Conservation (phyloP, 2,797 vertebrate species). For the Protonibea diacanthus region DNA sequence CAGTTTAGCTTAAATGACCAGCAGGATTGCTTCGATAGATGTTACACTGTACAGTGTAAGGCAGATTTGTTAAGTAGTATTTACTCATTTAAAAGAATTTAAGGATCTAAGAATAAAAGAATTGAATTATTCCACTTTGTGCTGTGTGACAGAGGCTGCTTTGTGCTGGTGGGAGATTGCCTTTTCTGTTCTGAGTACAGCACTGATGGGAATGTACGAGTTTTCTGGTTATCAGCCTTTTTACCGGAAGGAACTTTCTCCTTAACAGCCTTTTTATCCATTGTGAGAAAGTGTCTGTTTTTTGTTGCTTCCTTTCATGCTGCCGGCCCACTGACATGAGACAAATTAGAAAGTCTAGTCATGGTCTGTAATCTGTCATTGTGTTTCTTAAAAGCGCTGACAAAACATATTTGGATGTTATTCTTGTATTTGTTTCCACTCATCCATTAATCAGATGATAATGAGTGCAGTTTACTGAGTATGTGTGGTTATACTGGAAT, state of each 20-base stretch:
- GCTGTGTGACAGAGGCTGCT: neutral
- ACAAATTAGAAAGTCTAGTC: conserved; percentile 64
- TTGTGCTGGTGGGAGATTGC: conserved; percentile 38
- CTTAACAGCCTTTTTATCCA: conserved; percentile 68
- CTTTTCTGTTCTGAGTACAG: conserved; percentile 72
- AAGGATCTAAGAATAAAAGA: neutral
- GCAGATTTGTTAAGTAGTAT: neutral
- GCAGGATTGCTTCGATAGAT: conserved; percentile 13
- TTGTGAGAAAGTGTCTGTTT: conserved; percentile 75
- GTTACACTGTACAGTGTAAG: conserved; percentile 39
- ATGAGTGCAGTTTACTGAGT: conserved; percentile 52
- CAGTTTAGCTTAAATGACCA: conserved; percentile 21
- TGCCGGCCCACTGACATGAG: conserved; percentile 64
- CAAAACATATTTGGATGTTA: conserved; percentile 51
- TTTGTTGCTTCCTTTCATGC: conserved; percentile 61
- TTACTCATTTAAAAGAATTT: neutral
- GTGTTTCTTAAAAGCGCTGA: conserved; percentile 63
- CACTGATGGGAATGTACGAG: conserved; percentile 65
- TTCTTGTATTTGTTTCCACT: conserved; percentile 63
- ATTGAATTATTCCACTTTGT: neutral
- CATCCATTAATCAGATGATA: conserved; percentile 68
- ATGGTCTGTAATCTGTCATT: conserved; percentile 64
- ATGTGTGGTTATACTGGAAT: conserved; percentile 35
- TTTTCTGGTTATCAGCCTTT: conserved; percentile 82
- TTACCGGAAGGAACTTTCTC: conserved; percentile 87